These are phyloP conservation scores for Eupithecia exiguata DNA, from an alignment of 2,888 invertebrate genomes.

Conservation along the genomic window DNA sequence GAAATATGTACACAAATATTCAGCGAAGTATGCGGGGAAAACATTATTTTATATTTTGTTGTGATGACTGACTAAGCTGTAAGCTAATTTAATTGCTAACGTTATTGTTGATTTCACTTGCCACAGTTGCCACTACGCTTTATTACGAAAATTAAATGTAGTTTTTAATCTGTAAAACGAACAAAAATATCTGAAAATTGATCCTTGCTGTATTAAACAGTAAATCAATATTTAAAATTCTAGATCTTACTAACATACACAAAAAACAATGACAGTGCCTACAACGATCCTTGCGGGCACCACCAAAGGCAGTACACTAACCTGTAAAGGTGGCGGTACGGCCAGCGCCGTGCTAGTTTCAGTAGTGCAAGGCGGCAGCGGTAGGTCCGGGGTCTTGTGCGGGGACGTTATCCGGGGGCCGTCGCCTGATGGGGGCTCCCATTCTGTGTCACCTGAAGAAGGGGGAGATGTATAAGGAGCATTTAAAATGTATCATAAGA, in stretches of 20 bases:
- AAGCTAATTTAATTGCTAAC: background rate
- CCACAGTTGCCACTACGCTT: background rate
- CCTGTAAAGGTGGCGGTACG: constrained; percentile 63
- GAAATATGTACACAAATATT: background rate
- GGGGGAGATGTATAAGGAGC: background rate
- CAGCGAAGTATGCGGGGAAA: constrained; percentile 18
- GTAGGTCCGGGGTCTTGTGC: constrained; percentile 52
- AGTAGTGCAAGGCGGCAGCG: constrained; percentile 57
- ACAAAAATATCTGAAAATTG: too few relatives aligned
- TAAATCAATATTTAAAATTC: background rate
- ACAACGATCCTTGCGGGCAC: background rate
- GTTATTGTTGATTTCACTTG: background rate
- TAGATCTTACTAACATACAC: background rate
- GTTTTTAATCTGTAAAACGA: too few relatives aligned
- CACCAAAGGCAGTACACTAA: constrained; percentile 35
- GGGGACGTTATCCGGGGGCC: constrained; percentile 53
- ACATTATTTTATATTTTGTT: background rate
- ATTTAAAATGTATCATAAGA: background rate
- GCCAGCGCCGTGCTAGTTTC: constrained; percentile 67
- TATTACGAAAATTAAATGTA: too few relatives aligned
- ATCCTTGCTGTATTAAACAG: too few relatives aligned
- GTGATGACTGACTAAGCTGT: background rate
- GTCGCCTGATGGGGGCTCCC: constrained; percentile 83
- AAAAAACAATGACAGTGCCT: background rate
- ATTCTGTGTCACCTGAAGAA: constrained; percentile 87